Base-by-base conservation (phyloP, 2,113 vertebrate species). In the Orycteropus afer region DNA sequence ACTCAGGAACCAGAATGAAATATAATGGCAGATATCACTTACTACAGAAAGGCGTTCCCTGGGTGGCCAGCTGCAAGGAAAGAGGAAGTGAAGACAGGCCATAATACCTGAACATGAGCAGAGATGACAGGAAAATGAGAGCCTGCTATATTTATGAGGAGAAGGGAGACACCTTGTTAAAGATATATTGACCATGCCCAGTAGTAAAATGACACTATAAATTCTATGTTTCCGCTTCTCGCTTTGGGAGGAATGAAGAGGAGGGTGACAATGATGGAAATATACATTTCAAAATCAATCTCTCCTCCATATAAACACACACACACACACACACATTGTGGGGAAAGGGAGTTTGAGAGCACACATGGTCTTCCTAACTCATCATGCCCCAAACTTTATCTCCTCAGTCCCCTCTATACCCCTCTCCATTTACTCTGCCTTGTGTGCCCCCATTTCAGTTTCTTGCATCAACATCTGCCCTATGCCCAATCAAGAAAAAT, bases 281-380 rank as follows among this genome's bases (percentile, higher is more conserved):
- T 10, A 20, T 11, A 47, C 22, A 4, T 40, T 40, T 18, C 55
- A 14, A 37, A 40, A 67, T 2, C 37, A 59, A 57, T 32, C 3
- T 13, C 3, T 7, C 29, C 8, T 22, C 6, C 37, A 3, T 1
- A 0, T 29, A 32, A 23, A 61, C 59, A 61, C 23, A 55, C 53
- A 55, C 55, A 22, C 55, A 57, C 61, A 63, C 29, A 63, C 12
- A 25, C 40, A 29, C 40, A 2, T 25, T 18, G 6, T 0, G 2
- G 74, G n/a, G 2, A 29, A 34, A 20, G 20, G 40, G 12, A 57
- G 15, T 9, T 13, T 65, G 5, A 49, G 40, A 25, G 32, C 22
- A 45, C 1, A 13, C 15, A 67, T 1, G 12, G 22, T 14, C 34
- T 17, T 47, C 25, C 42, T 57, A 7, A 6, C 1, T 11, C 2